These are phyloP conservation scores for Caradrina kadenii DNA, from an alignment of 2,888 invertebrate species.

Conservation along the genomic window DNA sequence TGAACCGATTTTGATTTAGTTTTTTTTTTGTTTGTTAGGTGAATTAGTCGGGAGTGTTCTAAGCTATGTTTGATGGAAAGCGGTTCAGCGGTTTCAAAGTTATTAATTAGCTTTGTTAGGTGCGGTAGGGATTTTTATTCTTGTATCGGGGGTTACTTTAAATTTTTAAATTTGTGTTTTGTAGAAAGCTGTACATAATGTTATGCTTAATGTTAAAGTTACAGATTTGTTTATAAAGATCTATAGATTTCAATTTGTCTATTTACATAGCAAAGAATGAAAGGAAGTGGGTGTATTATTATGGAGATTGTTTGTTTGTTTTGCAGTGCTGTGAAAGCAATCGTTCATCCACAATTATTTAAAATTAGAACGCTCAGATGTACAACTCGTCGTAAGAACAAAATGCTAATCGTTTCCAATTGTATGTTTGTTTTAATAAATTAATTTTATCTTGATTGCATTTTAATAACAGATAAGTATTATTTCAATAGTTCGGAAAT, in stretches of 20 bases:
- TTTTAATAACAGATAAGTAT: conserved; percentile 24
- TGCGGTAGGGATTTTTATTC: too few species aligned
- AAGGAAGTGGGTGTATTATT: neutral
- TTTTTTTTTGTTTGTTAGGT: too few species aligned
- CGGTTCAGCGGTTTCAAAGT: too few species aligned
- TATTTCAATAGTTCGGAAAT: conserved; percentile 19
- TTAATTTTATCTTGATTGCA: conserved; percentile 12
- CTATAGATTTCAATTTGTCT: neutral
- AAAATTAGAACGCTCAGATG: neutral
- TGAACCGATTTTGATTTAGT: too few species aligned
- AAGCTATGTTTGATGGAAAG: too few species aligned
- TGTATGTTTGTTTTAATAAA: conserved; percentile 16
- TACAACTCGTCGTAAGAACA: neutral
- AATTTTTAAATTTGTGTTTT: too few species aligned
- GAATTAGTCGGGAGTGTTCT: too few species aligned
- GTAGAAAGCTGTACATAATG: too few species aligned
- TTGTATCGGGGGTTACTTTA: too few species aligned
- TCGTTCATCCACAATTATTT: neutral
- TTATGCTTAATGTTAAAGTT: too few species aligned
- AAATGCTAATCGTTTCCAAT: neutral
- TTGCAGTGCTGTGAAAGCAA: neutral
- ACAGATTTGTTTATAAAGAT: too few species aligned
- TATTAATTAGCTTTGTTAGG: too few species aligned
- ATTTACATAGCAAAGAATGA: conserved; percentile 1
- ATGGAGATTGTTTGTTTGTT: neutral